Conservation (phyloP, 2,797 vertebrate species). For the Otus scops region DNA sequence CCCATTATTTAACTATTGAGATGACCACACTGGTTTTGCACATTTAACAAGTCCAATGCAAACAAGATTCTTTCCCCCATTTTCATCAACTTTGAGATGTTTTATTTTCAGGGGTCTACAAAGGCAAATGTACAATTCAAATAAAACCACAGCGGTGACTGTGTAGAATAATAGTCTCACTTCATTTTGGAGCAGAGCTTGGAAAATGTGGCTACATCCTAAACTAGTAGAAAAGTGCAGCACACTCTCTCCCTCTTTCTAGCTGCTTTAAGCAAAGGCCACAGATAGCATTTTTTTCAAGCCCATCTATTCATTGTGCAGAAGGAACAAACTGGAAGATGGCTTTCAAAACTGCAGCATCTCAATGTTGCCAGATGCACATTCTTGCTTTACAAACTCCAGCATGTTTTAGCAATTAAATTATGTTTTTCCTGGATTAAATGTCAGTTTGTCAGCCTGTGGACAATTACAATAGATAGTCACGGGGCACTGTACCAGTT, state of each 20-base stretch:
- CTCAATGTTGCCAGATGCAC: constrained; percentile 43
- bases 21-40: constrained; percentile 20
- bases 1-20: constrained; percentile 17
- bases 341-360: constrained; percentile 28
- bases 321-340: background rate
- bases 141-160: constrained; percentile 1
- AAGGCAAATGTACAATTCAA: background rate
- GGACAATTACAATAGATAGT: constrained; percentile 57
- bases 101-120: constrained; percentile 28
- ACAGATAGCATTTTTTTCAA: background rate
- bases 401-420: constrained; percentile 72
- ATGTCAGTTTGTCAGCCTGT: constrained; percentile 50
- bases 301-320: background rate
- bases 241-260: background rate
- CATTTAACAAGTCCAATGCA: constrained; percentile 21
- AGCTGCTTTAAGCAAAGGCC: background rate
- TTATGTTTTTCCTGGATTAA: constrained; percentile 45
- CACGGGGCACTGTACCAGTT: background rate
- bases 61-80: background rate
- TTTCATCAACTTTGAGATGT: background rate
- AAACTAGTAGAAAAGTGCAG: background rate
- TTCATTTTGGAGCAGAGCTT: constrained; percentile 3
- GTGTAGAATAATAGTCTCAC: background rate
- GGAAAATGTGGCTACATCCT: background rate
- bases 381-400: constrained; percentile 51